Evolutionary conservation across 2,888 invertebrate species (phyloP), one percentile per base, ranked within the genome.

Genomic region (Nemoura dubitans): DNA sequence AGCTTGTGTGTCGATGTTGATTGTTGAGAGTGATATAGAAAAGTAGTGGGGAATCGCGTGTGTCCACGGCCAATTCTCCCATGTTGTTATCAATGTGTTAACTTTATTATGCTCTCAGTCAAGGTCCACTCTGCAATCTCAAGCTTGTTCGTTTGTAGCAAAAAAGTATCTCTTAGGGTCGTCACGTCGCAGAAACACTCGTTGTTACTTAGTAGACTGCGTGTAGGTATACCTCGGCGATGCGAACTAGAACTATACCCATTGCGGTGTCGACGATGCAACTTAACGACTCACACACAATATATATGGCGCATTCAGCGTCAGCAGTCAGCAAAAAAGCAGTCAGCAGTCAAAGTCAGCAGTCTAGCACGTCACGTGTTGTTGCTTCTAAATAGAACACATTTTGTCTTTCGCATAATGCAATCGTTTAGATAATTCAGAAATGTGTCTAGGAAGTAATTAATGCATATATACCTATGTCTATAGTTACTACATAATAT

Each of bases 301-400:
- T n/a, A n/a, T 36, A 59, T 59, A 59, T 3, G 59, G 14, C 59
- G 59, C 21, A 21, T 21, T 7, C 2, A 21, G n/a, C n/a, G n/a
- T n/a, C n/a, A 10, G 59, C 59, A 59, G 36, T 59, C 59, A 59
- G 59, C 59, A 59, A n/a, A 59, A 21, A 21, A 10, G 59, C 59
- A 59, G 36, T 59, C 59, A 59, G 59, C 59, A 59, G 6, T 21
- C 14, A n/a, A n/a, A n/a, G n/a, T n/a, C n/a, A n/a, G n/a, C n/a
- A n/a, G n/a, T n/a, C n/a, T n/a, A n/a, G n/a, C n/a, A n/a, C n/a
- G n/a, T n/a, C n/a, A n/a, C 59, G 59, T 14, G 14, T 16, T 59
- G 59, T 59, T 59, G 59, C 59, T 59, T 59, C 59, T 59, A n/a
- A n/a, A n/a, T n/a, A 59, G 59, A 59, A 59, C 59, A 59, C 59